Conservation (phyloP, 2,113 vertebrate species). For the Sceloporus undulatus region DNA sequence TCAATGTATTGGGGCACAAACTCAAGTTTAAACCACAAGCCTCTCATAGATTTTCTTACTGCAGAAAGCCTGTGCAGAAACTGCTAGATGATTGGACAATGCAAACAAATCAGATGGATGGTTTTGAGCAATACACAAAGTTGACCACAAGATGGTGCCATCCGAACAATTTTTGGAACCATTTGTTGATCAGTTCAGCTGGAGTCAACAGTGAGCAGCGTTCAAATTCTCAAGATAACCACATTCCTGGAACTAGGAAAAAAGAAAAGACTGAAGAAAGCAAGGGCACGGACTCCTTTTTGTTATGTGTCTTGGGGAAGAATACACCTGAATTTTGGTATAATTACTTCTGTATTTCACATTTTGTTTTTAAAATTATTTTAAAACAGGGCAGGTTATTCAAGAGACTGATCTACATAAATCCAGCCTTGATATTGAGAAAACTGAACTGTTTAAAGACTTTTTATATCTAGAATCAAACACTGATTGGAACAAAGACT, state of each 20-base stretch:
- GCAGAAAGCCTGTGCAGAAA: too few relatives aligned
- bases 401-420: too few relatives aligned
- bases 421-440: too few relatives aligned
- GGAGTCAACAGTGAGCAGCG: too few relatives aligned
- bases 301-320: background rate
- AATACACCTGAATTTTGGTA: background rate
- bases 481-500: too few relatives aligned
- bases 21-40: too few relatives aligned
- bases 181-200: background rate
- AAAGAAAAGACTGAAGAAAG: background rate
- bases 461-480: too few relatives aligned
- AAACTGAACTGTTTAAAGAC: too few relatives aligned
- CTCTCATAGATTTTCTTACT: too few relatives aligned
- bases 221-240: background rate
- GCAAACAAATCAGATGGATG: background rate
- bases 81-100: too few relatives aligned
- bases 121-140: background rate
- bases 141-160: constrained; percentile 27
- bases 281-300: background rate
- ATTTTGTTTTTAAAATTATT: background rate
- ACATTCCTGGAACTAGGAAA: background rate
- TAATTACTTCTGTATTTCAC: background rate
- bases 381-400: background rate
- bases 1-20: too few relatives aligned
- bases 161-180: constrained; percentile 10